Conservation (phyloP, 2,113 vertebrate species). For the Ciconia stormi region DNA sequence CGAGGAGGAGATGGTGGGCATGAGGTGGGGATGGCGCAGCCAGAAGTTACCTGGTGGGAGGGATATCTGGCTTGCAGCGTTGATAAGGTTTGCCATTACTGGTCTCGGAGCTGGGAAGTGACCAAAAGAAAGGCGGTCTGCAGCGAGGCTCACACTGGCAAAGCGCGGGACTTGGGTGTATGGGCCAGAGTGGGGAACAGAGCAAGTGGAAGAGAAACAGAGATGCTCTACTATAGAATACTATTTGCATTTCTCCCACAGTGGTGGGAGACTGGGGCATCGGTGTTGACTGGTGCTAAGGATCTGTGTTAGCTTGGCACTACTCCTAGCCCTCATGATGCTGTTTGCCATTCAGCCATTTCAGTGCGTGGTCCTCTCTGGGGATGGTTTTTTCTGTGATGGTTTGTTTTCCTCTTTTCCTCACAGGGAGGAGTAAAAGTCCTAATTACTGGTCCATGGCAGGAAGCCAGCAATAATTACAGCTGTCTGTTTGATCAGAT, state of each 20-base stretch:
- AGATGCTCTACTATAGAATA: neutral
- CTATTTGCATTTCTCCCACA: rapidly evolving
- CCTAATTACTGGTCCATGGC: conserved; percentile 97
- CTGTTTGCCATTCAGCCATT: neutral
- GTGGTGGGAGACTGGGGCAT: too few species aligned
- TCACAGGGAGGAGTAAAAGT: conserved; percentile 96
- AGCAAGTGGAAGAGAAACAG: neutral
- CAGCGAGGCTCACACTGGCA: neutral
- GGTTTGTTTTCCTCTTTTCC: neutral
- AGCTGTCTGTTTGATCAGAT: conserved; percentile 99
- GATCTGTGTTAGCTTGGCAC: neutral
- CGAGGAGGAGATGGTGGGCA: neutral
- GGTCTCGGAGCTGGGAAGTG: neutral
- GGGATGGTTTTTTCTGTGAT: neutral
- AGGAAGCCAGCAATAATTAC: conserved; percentile 96
- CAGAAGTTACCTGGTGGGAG: neutral
- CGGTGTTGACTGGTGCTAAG: neutral
- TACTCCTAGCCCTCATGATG: neutral
- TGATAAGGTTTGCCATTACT: neutral
- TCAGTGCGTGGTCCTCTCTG: neutral
- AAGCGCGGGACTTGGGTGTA: neutral
- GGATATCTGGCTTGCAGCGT: neutral
- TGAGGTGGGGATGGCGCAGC: neutral
- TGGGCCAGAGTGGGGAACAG: neutral
- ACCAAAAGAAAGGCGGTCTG: neutral